Evolutionary conservation across 2,113 vertebrate species (phyloP), one percentile per base, ranked within the genome.

Genomic region (Reinhardtius hippoglossoides): DNA sequence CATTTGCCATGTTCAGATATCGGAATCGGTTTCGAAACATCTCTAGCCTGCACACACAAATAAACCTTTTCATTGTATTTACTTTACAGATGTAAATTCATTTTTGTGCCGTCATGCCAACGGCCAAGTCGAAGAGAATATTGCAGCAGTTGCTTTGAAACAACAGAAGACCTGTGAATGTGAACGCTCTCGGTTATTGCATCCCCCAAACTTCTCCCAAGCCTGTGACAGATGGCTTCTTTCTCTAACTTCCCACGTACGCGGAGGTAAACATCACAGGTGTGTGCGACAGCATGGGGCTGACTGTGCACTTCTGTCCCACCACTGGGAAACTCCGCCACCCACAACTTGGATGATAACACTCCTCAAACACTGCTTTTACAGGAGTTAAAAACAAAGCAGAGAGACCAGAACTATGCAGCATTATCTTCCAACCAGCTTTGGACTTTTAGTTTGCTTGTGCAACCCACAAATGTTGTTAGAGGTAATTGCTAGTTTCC

Each of bases 401-500:
- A 58, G 16, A 71, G 46, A 55, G 55, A 37, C 59, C 40, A 42
- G 24, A 50, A 26, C 23, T 65, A 0, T 23, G 59, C 4, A n/a
- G 18, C 18, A 2, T 73, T 57, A 54, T 71, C 57, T 23, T 44
- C 10, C 42, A 63, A 35, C 4, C 23, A 18, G n/a, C 68, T 26
- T 60, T 78, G 16, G 40, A 50, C 58, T 69, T 76, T 57, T 27
- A 50, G 40, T 46, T 72, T 63, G 40, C 72, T 24, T 65, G 21
- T 31, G 66, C 56, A 52, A 13, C 73, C 52, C 37, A 74, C 78
- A 82, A 80, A 79, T 77, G 61, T 55, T 76, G 58, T 74, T 79
- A 69, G 52, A 67, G 69, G 80, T 87, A 85, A 92, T 83, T 69
- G 80, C 83, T 68, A 61, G 42, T 61, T 92, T 91, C 86, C 86